phyloP scores from a whole-genome alignment of 1,140 invertebrate genomes.

The Cotesia chilonis region DNA sequence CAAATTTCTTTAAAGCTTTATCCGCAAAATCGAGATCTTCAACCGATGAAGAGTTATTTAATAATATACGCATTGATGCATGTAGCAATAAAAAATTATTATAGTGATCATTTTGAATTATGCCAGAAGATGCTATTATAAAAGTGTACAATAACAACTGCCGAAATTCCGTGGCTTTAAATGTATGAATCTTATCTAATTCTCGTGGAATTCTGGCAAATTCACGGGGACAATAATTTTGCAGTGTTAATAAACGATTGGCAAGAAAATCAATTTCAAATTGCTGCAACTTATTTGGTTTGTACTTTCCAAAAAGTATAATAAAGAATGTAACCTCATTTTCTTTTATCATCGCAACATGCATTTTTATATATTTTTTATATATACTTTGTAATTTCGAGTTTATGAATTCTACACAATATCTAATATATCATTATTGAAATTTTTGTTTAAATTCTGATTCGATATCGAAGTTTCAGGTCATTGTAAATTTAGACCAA shows the following conservation, averaged over 20 bases:
- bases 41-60: conserved; percentile 1
- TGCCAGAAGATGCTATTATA: conserved; percentile 33
- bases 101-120: conserved; percentile 31
- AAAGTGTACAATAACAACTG: conserved; percentile 40
- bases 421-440: no score
- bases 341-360: no score
- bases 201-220: conserved; percentile 37
- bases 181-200: conserved; percentile 27
- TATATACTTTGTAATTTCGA: no score
- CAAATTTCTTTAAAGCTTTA: conserved; percentile 29
- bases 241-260: conserved; percentile 20
- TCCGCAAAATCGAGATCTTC: conserved; percentile 28
- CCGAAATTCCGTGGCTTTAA: conserved; percentile 41
- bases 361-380: no score
- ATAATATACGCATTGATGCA: conserved; percentile 36
- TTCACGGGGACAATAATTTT: conserved; percentile 34
- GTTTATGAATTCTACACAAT: no score
- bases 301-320: conserved; percentile 26
- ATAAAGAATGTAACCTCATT: no score
- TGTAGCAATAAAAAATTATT: conserved; percentile 41
- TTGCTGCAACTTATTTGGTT: not conserved
- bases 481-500: no score
- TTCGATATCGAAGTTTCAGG: no score
- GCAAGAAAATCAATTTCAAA: conserved; percentile 9
- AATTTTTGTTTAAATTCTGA: no score